Conservation (phyloP, 1,140 invertebrate genomes). For the Aphis craccivora region DNA sequence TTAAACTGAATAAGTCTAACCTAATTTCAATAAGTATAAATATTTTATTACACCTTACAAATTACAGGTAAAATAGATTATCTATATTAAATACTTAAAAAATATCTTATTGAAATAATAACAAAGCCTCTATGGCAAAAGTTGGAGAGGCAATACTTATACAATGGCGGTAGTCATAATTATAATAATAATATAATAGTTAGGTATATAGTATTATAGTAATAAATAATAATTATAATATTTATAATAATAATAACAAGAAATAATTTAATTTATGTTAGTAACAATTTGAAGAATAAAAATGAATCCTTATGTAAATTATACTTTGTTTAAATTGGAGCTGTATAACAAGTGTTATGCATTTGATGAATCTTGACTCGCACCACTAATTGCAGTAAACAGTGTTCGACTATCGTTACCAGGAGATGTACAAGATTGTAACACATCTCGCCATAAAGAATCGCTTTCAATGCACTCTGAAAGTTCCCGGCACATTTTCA, state of each 20-base stretch:
- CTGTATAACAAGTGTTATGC: slow-evolving; percentile 65
- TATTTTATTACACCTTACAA: not conserved
- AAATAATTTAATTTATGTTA: slow-evolving; percentile 19
- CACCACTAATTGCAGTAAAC: slow-evolving; percentile 74
- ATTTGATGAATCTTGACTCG: slow-evolving; percentile 72
- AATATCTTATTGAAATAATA: not conserved
- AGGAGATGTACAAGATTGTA: slow-evolving; percentile 69
- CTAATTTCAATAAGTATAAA: not conserved
- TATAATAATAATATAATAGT: not conserved
- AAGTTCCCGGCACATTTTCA: slow-evolving; percentile 82
- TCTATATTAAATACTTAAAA: not conserved
- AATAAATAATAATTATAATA: not conserved
- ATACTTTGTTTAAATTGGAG: not conserved
- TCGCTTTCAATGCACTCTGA: slow-evolving; percentile 74
- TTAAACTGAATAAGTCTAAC: not conserved
- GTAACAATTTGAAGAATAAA: not conserved
- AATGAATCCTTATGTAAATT: not conserved
- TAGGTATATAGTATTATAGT: not conserved
- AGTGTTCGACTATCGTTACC: slow-evolving; percentile 74
- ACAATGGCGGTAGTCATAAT: not conserved
- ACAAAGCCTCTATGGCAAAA: not conserved
- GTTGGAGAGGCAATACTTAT: not conserved
- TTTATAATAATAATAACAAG: not conserved
- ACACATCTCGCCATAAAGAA: slow-evolving; percentile 70
- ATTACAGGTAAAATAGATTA: not conserved